Percentiles rank a stretch among this genome's conserved stretches.
Evolutionary conservation across 1,140 invertebrate species (phyloP).

Genomic region (Brachionus paranguensis): DNA sequence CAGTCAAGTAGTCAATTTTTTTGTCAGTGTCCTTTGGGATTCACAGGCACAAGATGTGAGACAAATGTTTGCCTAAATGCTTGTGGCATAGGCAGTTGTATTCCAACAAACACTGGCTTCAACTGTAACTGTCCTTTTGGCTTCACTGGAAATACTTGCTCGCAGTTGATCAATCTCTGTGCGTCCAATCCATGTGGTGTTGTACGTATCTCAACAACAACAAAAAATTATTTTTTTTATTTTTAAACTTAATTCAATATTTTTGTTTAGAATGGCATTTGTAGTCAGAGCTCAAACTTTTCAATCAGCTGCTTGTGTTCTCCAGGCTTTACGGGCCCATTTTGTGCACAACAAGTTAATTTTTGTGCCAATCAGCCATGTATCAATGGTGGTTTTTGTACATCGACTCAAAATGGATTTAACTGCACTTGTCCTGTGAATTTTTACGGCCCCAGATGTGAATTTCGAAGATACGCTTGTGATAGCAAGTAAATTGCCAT

Average conservation of each 20-base stretch:
- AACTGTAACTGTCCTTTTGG: conserved; percentile 73
- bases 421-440: conserved; percentile 38
- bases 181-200: conserved; percentile 62
- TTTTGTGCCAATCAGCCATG: conserved; percentile 85
- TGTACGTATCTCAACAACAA: background rate
- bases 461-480: conserved; percentile 31
- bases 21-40: conserved; percentile 57
- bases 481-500: conserved; percentile 3
- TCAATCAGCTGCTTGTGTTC: conserved; percentile 41
- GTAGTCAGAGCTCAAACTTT: background rate
- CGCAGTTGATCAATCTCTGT: conserved; percentile 84
- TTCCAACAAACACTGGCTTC: background rate
- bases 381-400: conserved; percentile 42
- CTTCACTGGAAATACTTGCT: conserved; percentile 48
- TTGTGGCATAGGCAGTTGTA: conserved; percentile 40
- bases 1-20: conserved; percentile 67
- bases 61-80: conserved; percentile 40
- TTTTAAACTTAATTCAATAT: background rate
- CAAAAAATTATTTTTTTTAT: background rate
- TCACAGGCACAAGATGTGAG: conserved; percentile 22
- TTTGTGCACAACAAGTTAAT: conserved; percentile 81
- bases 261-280: conserved; percentile 4
- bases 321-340: conserved; percentile 44
- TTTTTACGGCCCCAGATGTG: conserved; percentile 39
- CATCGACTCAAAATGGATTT: conserved; percentile 45